Evolutionary conservation across 2,113 vertebrate genomes (phyloP).

Genomic region (Oceanodroma tethys): DNA sequence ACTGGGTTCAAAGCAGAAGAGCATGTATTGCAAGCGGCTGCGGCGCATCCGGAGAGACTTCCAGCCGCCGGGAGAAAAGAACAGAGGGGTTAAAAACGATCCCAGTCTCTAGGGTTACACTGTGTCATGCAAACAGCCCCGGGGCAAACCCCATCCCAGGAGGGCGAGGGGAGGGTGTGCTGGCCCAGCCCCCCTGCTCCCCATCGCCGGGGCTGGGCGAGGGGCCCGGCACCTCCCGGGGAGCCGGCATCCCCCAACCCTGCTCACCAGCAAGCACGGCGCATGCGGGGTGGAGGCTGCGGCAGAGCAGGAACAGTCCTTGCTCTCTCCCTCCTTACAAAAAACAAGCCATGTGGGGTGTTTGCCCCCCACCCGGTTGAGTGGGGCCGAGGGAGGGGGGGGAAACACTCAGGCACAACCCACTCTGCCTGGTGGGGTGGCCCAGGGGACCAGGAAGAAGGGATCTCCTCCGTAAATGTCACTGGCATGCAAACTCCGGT

Average conservation of each 20-base stretch:
- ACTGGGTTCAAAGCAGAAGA: conserved; percentile 58
- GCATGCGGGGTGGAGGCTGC: accelerated
- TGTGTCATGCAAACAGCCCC: conserved; percentile 60
- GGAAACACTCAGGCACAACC: not conserved
- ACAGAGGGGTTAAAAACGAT: conserved; percentile 54
- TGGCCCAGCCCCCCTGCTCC: not conserved
- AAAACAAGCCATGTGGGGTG: not conserved
- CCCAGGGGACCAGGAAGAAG: not conserved
- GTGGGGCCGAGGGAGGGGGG: not conserved
- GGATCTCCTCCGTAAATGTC: not conserved
- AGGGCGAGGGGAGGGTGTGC: not conserved
- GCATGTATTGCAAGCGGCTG: conserved; percentile 64
- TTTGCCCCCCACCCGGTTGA: not conserved
- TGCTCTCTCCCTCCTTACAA: not conserved
- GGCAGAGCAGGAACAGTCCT: not conserved
- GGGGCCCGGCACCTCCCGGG: accelerated
- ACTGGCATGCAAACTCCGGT: conserved; percentile 50
- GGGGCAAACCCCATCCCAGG: not conserved
- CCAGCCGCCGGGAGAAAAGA: conserved; percentile 42
- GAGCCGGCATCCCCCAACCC: not conserved
- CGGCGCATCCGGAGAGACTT: not conserved
- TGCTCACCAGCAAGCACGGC: not conserved
- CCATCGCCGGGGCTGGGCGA: accelerated
- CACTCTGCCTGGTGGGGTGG: not conserved
- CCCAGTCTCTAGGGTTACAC: conserved; percentile 57